phyloP scores from a whole-genome alignment of 1,140 invertebrate species.

The Nasonia longicornis region DNA sequence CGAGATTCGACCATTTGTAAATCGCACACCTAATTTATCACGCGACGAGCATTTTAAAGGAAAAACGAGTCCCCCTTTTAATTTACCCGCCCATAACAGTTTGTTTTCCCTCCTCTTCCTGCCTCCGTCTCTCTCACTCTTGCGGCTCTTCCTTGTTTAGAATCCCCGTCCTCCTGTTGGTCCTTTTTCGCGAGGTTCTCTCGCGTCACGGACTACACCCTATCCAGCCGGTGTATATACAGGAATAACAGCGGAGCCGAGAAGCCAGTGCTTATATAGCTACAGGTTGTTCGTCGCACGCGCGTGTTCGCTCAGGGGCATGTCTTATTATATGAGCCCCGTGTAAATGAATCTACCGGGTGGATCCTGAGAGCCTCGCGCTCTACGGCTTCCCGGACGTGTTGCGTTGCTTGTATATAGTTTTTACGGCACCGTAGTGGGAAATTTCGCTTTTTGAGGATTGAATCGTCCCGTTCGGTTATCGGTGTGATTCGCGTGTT shows the following conservation, averaged over 20 bases:
- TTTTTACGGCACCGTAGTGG: not conserved
- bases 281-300: conserved; percentile 18
- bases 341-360: conserved; percentile 13
- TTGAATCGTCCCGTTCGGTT: not conserved
- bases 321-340: conserved; percentile 15
- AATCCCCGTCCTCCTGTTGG: not conserved
- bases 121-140: not conserved
- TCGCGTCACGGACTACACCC: conserved; percentile 18
- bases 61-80: not conserved
- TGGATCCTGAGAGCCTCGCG: not conserved
- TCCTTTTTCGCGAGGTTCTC: not conserved
- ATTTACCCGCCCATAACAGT: not conserved
- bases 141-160: not conserved
- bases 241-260: not conserved
- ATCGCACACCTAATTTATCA: no score
- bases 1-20: no score
- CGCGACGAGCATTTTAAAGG: no score
- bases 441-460: not conserved
- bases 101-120: conserved; percentile 1
- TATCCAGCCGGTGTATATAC: not conserved
- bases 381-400: not conserved
- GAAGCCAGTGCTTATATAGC: not conserved
- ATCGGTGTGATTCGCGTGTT: not conserved
- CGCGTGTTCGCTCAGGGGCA: not conserved
- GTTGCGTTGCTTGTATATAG: not conserved